A percentile compares a stretch with the other conserved stretches of the same genome.
phyloP scores from a whole-genome alignment of 2,797 vertebrate species.

The Chaetophractus vellerosus region DNA sequence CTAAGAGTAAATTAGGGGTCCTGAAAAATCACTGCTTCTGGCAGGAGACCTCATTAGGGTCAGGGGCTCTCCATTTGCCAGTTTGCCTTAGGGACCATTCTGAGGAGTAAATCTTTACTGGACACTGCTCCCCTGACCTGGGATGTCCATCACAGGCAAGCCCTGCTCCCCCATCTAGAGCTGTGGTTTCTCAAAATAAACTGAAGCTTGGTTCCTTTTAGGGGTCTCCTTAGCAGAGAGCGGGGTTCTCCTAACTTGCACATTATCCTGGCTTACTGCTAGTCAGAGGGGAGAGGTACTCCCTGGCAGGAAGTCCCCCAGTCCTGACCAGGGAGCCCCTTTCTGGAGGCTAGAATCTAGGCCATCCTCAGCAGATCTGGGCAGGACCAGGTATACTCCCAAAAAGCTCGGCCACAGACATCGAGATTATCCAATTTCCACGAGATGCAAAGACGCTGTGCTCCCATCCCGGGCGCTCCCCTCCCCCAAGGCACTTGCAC shows the following conservation, averaged over 20 bases:
- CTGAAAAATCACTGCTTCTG: background rate
- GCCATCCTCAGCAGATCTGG: background rate
- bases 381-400: background rate
- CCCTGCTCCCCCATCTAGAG: background rate
- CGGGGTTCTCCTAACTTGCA: background rate
- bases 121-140: background rate
- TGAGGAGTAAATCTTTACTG: background rate
- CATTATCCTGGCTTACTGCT: background rate
- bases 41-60: background rate
- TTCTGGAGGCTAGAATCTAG: conserved; percentile 17
- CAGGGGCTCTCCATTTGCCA: background rate
- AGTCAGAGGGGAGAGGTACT: background rate
- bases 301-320: background rate
- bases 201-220: background rate
- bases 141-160: background rate
- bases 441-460: background rate
- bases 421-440: background rate
- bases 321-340: background rate
- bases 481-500: too few species aligned
- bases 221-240: background rate
- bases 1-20: background rate
- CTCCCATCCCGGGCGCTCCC: background rate
- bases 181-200: background rate
- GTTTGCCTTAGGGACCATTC: background rate
- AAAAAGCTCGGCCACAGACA: background rate